phyloP scores from a whole-genome alignment of 2,888 invertebrate species.

The Callyntrura sp. region DNA sequence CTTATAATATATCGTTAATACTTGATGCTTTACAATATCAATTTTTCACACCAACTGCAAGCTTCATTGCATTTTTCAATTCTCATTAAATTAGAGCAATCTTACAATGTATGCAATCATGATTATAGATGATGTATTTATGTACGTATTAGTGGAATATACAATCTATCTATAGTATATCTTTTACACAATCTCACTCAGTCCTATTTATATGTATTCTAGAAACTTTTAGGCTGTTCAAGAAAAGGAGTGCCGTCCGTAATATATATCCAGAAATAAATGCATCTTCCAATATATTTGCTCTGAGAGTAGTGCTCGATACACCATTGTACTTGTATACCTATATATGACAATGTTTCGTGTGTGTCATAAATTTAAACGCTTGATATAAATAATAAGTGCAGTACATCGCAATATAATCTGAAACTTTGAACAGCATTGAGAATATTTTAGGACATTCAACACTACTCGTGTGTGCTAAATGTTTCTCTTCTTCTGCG shows the following conservation, averaged over 20 bases:
- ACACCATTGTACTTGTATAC: neutral
- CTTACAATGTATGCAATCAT: neutral
- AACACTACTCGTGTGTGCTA: neutral
- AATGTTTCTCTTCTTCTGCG: neutral
- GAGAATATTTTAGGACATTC: constrained; percentile 44
- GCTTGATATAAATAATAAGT: neutral
- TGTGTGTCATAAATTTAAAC: too few relatives aligned
- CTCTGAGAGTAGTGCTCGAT: neutral
- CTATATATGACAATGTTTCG: neutral
- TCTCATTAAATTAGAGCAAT: constrained; percentile 22
- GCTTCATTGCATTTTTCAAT: constrained; percentile 51
- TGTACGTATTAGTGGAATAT: neutral
- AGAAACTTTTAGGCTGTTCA: neutral
- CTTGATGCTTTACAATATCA: neutral
- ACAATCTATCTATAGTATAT: too few relatives aligned
- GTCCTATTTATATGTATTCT: neutral
- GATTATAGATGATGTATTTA: too few relatives aligned
- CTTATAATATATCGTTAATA: neutral
- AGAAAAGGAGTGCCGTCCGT: neutral
- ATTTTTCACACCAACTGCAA: constrained; percentile 53
- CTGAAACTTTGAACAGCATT: too few relatives aligned
- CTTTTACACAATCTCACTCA: too few relatives aligned
- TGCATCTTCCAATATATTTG: too few relatives aligned
- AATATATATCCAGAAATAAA: neutral
- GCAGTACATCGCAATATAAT: constrained; percentile 6